Evolutionary conservation across 1,140 invertebrate genomes (phyloP), one percentile per base, ranked within the genome.

Genomic region (Scaptomyza graminum): DNA sequence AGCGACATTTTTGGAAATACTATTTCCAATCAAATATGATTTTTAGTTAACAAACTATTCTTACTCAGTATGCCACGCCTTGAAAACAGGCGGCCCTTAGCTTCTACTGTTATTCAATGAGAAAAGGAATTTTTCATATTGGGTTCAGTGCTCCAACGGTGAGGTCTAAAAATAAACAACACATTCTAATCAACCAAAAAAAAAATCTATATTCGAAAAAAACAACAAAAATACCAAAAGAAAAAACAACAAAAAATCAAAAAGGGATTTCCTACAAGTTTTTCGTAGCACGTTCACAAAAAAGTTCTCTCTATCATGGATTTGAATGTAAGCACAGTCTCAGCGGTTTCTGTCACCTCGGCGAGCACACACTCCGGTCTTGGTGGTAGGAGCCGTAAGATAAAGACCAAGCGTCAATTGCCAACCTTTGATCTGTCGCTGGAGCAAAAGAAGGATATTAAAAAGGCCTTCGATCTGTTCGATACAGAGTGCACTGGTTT

Each of bases 391-490:
- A 0, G 2, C 0, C 44, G 41, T 1, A 74, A 67, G 7, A 3
- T 1, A 1, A 74, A 72, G 9, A 70, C 93, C 11, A 95, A 94
- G 75, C 95, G 94, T 81, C 92, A 76, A 6, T 81, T 93, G 15
- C 94, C 95, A 6, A 95, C 95, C 91, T 95, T 96, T 91, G 97
- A 98, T 90, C 92, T 99, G 15, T 95, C 94, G 39, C 95, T 97
- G 65, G 96, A 97, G 89, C 97, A 98, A 85, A 96, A 97, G 92
- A 93, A 94, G 57, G 97, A 99, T 90, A 98, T 99, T 54, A 96
- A 97, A 92, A 97, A 98, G 93, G 97, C 98, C 0, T 99, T 99
- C 92, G 96, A 98, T 93, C 92, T 99, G 11, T 99, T 99, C 93
- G 98, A 99, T 93, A 95, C 95, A 41, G 95, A 97, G 92, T 96